These are phyloP conservation scores for Tricholaema leucomelas DNA, from an alignment of 2,113 vertebrate species.

Conservation along the genomic window DNA sequence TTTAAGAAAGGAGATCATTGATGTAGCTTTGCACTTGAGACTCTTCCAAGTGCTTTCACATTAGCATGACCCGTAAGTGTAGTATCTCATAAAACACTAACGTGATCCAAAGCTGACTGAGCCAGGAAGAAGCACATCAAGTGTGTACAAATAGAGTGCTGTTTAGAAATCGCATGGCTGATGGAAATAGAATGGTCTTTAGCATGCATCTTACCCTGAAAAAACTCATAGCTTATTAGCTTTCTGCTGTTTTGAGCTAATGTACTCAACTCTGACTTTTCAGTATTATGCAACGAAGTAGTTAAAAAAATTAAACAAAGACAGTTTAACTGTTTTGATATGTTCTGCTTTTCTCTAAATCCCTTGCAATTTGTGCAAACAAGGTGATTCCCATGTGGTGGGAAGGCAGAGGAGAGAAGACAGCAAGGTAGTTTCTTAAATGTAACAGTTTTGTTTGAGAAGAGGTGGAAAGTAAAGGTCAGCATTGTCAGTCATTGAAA, in stretches of 20 bases:
- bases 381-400: neutral
- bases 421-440: neutral
- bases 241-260: neutral
- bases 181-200: slow-evolving; percentile 8
- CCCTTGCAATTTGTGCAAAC: neutral
- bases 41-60: neutral
- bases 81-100: neutral
- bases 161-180: neutral
- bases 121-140: neutral
- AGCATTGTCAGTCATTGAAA: neutral
- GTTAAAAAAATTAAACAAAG: neutral
- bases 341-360: neutral
- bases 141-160: neutral
- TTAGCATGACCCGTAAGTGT: neutral
- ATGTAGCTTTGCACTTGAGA: neutral
- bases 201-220: neutral
- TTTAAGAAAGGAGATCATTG: neutral
- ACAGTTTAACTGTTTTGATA: neutral
- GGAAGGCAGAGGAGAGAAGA: neutral
- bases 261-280: neutral
- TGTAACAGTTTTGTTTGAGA: neutral
- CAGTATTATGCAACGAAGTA: neutral
- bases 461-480: neutral
- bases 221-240: neutral
- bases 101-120: neutral